Conservation (phyloP, 2,888 invertebrate species). For the Epirrita christyi region DNA sequence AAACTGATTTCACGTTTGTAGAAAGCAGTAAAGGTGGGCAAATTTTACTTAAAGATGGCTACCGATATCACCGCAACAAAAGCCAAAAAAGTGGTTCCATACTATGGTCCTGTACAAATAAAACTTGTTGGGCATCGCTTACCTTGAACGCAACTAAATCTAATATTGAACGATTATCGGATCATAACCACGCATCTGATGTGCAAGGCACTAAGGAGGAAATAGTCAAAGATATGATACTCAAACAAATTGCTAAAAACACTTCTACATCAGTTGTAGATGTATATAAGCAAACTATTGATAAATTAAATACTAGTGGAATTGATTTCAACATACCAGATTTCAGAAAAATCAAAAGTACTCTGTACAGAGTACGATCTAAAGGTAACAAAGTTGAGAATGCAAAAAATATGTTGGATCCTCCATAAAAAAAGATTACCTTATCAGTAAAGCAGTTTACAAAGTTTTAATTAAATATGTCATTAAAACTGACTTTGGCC, state of each 20-base stretch:
- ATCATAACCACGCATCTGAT: constrained; percentile 13
- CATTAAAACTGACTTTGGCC: too few relatives aligned
- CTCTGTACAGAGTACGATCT: constrained; percentile 4
- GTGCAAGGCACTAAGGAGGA: background rate
- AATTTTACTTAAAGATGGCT: constrained; percentile 4
- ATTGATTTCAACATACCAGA: constrained; percentile 1
- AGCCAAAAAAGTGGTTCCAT: background rate
- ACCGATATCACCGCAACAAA: background rate
- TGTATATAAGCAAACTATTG: constrained; percentile 6
- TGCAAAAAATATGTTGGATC: background rate
- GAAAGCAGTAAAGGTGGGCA: background rate
- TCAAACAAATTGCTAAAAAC: constrained; percentile 1
- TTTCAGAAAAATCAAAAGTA: constrained; percentile 7
- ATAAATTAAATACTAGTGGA: background rate
- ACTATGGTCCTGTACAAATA: constrained; percentile 5
- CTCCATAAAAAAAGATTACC: too few relatives aligned
- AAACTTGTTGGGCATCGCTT: constrained; percentile 6
- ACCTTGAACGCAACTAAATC: constrained; percentile 1
- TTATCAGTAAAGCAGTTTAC: too few relatives aligned
- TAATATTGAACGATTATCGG: background rate
- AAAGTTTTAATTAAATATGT: too few relatives aligned
- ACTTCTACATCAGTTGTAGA: background rate
- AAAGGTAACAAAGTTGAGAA: background rate
- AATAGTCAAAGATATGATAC: constrained; percentile 5
- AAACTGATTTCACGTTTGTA: constrained; percentile 3